Conservation (phyloP, 2,113 vertebrate species). For the Phyllostomus hastatus region DNA sequence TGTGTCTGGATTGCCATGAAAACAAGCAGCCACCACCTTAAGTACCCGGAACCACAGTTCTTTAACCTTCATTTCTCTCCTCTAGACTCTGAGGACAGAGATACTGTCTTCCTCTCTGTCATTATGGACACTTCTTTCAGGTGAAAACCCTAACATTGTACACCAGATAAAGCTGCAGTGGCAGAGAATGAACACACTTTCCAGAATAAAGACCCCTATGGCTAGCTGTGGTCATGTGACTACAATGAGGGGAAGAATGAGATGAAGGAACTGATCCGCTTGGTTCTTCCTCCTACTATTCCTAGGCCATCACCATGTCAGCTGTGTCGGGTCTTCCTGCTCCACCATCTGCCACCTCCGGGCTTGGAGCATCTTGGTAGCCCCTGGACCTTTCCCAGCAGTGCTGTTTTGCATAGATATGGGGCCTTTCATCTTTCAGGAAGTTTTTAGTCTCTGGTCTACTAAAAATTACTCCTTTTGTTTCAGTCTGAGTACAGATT, state of each 20-base stretch:
- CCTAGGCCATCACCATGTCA: neutral
- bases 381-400: too few species aligned
- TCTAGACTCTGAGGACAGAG: neutral
- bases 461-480: neutral
- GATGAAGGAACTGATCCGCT: neutral
- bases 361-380: neutral
- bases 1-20: neutral
- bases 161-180: neutral
- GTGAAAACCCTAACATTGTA: neutral
- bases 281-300: neutral
- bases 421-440: neutral
- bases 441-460: neutral
- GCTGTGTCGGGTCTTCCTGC: neutral
- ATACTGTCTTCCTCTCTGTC: neutral
- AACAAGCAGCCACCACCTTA: neutral
- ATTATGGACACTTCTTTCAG: neutral
- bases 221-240: neutral
- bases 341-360: neutral
- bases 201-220: neutral
- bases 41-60: neutral
- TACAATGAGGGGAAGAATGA: neutral
- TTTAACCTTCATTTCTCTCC: neutral
- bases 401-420: neutral
- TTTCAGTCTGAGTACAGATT: neutral
- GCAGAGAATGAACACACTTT: neutral